These are phyloP conservation scores for Campopleginae sp. DNA, from an alignment of 2,888 invertebrate genomes.

Conservation along the genomic window DNA sequence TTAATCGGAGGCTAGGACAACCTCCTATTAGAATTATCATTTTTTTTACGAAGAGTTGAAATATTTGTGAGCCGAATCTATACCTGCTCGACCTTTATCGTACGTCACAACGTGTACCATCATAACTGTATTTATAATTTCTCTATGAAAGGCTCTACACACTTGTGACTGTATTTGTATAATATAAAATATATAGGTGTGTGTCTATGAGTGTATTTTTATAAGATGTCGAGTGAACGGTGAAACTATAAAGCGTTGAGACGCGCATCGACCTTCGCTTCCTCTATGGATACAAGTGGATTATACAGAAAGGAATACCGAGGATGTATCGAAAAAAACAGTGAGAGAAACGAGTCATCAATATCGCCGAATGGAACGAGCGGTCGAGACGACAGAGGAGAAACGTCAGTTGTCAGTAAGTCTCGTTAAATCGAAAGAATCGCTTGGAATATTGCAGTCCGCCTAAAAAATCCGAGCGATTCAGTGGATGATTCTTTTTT, in stretches of 20 bases:
- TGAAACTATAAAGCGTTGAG: constrained; percentile 57
- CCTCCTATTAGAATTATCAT: not conserved
- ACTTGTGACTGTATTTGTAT: not conserved
- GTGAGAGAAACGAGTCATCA: constrained; percentile 41
- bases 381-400: constrained; percentile 22
- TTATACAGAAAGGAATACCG: constrained; percentile 51
- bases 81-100: constrained; percentile 60
- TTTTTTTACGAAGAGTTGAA: constrained; percentile 12
- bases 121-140: constrained; percentile 36
- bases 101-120: constrained; percentile 13
- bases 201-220: not conserved
- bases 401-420: constrained; percentile 21
- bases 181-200: not conserved
- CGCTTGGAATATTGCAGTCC: constrained; percentile 12
- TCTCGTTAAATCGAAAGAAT: constrained; percentile 30
- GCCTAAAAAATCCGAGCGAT: not conserved
- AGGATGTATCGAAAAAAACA: constrained; percentile 46
- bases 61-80: constrained; percentile 55
- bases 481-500: not conserved
- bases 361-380: constrained; percentile 46
- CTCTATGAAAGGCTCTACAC: not conserved
- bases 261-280: constrained; percentile 65
- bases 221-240: constrained; percentile 59
- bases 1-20: not conserved
- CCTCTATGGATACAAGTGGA: constrained; percentile 36